Evolutionary conservation across 2,113 vertebrate species (phyloP).

Genomic region (Pampusana beccarii): DNA sequence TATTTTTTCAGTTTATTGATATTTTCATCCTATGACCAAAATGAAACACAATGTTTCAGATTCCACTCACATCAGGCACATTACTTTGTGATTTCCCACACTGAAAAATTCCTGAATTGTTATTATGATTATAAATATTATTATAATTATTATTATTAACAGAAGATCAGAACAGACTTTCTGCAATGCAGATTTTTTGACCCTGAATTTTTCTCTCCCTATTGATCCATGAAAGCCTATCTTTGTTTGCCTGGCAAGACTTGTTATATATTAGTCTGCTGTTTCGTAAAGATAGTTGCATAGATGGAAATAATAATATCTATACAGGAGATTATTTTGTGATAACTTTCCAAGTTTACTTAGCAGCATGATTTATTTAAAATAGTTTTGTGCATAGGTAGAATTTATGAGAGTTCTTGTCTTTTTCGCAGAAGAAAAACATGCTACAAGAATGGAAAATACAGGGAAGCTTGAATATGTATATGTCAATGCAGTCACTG

Average conservation of each 20-base stretch:
- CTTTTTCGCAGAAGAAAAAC: background rate
- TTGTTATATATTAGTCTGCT: background rate
- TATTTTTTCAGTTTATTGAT: background rate
- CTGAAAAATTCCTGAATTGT: background rate
- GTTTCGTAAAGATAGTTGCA: background rate
- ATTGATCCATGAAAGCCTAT: background rate
- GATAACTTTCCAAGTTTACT: background rate
- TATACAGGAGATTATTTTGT: background rate
- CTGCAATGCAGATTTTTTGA: background rate
- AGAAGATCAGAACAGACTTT: background rate
- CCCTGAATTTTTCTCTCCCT: background rate
- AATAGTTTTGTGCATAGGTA: background rate
- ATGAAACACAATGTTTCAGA: background rate
- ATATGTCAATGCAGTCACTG: background rate
- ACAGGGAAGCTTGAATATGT: background rate
- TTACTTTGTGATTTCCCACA: background rate
- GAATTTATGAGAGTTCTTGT: background rate
- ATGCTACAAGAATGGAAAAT: background rate
- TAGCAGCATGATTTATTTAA: background rate
- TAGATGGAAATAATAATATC: background rate
- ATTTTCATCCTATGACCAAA: background rate
- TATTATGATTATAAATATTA: background rate
- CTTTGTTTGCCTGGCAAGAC: background rate
- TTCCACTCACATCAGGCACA: background rate
- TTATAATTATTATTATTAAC: background rate